Conservation (phyloP, 2,113 vertebrate genomes). For the Oryzias javanicus region DNA sequence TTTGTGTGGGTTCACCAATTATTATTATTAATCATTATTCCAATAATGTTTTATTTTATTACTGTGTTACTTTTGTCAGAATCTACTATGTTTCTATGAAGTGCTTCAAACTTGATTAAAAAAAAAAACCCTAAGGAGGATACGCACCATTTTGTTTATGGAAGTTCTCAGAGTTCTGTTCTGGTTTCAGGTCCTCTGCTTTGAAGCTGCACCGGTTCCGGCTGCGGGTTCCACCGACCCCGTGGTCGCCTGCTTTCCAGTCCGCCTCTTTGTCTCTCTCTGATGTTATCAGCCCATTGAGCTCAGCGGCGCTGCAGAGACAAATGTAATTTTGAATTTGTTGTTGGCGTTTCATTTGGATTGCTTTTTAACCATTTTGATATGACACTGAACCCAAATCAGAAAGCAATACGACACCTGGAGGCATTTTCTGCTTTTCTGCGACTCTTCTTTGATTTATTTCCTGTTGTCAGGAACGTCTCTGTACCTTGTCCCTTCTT, state of each 20-base stretch:
- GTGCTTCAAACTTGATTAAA: too few relatives aligned
- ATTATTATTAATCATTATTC: too few relatives aligned
- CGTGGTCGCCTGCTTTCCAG: constrained; percentile 73
- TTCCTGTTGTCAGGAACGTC: constrained; percentile 71
- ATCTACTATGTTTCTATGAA: too few relatives aligned
- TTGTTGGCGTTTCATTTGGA: not conserved
- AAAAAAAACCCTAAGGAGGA: not conserved
- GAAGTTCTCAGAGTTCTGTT: constrained; percentile 48
- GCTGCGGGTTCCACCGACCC: constrained; percentile 58
- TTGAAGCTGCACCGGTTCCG: constrained; percentile 76
- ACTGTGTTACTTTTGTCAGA: too few relatives aligned
- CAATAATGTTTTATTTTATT: too few relatives aligned
- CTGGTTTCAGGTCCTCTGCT: constrained; percentile 72
- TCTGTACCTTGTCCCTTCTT: constrained; percentile 84
- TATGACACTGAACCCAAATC: not conserved
- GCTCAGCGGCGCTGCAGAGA: constrained; percentile 80
- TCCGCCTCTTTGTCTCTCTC: constrained; percentile 81
- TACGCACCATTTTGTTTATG: constrained; percentile 74
- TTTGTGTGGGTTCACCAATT: too few relatives aligned
- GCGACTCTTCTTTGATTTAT: constrained; percentile 84
- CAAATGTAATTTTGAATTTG: not conserved
- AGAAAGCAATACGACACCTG: constrained; percentile 48
- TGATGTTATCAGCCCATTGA: constrained; percentile 73
- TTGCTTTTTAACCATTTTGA: not conserved
- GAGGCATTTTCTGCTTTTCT: constrained; percentile 77